These are phyloP conservation scores for Zeugodacus cucurbitae DNA, from an alignment of 1,140 invertebrate genomes.

Conservation along the genomic window DNA sequence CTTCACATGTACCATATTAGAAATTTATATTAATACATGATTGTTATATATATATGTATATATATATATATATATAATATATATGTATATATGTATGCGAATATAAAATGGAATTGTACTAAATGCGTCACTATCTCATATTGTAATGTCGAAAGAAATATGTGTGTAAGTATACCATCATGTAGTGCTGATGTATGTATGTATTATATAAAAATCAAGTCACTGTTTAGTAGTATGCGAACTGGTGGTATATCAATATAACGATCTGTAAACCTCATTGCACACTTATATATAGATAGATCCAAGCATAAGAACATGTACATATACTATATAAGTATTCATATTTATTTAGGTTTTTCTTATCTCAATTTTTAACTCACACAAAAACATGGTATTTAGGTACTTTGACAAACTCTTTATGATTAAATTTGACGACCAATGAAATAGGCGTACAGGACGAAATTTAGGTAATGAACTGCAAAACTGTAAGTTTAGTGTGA, in stretches of 20 bases:
- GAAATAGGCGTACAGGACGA: too few relatives aligned
- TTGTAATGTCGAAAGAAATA: neutral
- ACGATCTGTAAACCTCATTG: too few relatives aligned
- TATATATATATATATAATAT: too few relatives aligned
- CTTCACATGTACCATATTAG: too few relatives aligned
- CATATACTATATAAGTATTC: neutral
- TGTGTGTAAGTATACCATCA: neutral
- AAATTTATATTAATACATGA: too few relatives aligned
- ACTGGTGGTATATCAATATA: neutral
- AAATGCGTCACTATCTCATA: neutral
- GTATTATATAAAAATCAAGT: neutral
- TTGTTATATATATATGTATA: too few relatives aligned
- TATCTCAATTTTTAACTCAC: neutral
- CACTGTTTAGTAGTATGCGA: neutral
- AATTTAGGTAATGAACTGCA: neutral
- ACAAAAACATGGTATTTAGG: too few relatives aligned
- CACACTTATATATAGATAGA: too few relatives aligned
- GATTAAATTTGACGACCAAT: neutral
- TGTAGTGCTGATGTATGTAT: neutral
- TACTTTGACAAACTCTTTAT: neutral
- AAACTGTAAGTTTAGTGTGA: neutral
- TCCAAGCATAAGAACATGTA: neutral
- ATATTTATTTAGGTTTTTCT: neutral
- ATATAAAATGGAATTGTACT: neutral
- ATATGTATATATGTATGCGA: too few relatives aligned